Percentiles rank a stretch among this genome's conserved stretches.
These are phyloP conservation scores for Trochalopteron elliotii DNA, from an alignment of 2,113 vertebrate genomes.

Conservation along the genomic window DNA sequence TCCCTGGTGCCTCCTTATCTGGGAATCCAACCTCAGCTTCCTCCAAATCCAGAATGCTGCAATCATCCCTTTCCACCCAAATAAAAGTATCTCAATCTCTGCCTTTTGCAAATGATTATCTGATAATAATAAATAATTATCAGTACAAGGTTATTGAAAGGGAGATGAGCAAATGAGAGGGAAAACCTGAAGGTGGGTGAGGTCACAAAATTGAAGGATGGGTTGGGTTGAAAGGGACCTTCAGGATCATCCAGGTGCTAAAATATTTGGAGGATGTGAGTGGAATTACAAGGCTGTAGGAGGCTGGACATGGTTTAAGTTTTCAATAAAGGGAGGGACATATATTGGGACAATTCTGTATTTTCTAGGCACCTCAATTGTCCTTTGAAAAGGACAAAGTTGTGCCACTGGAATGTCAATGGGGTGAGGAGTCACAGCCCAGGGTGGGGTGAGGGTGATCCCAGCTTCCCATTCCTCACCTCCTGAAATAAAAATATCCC, in stretches of 20 bases:
- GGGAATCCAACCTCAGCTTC: neutral
- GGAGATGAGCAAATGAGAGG: neutral
- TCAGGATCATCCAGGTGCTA: neutral
- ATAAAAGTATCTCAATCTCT: neutral
- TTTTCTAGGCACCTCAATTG: neutral
- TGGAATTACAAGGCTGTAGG: neutral
- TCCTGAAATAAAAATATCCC: neutral
- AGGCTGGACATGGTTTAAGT: neutral
- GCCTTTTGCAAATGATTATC: neutral
- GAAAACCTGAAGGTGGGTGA: neutral
- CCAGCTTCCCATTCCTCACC: neutral
- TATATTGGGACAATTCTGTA: fast-evolving
- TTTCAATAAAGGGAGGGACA: neutral
- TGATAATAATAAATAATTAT: too few species aligned
- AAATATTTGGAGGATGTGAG: neutral
- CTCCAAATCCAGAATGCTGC: neutral
- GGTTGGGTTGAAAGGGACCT: neutral
- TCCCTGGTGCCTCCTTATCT: neutral
- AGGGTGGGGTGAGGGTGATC: neutral
- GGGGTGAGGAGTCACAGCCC: neutral
- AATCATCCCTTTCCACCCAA: neutral
- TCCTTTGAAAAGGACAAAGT: neutral
- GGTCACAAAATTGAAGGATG: neutral
- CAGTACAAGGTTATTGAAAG: neutral
- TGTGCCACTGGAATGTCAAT: neutral